phyloP scores from a whole-genome alignment of 2,113 vertebrate species.

The cat (Felis catus) region DNA sequence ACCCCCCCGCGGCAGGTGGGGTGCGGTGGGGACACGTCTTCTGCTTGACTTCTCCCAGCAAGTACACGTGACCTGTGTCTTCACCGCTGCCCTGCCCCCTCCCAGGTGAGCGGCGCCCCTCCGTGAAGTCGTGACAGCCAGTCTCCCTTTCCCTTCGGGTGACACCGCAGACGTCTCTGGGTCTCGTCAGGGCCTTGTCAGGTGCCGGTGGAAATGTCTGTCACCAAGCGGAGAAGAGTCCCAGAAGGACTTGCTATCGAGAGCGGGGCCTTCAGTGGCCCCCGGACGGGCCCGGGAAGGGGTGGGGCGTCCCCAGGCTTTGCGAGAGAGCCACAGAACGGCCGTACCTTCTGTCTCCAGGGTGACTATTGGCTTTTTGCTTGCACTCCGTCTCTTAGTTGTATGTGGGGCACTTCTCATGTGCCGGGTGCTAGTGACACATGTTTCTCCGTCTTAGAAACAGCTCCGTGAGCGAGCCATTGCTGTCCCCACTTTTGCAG shows the following conservation, averaged over 20 bases:
- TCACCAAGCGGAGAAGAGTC: background rate
- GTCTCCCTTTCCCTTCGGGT: background rate
- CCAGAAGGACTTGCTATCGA: background rate
- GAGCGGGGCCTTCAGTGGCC: background rate
- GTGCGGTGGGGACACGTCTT: no score
- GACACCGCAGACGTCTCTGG: background rate
- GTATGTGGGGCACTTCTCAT: background rate
- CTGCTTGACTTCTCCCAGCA: background rate
- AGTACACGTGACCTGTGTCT: background rate
- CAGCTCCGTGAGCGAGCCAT: background rate
- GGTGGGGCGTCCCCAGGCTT: background rate
- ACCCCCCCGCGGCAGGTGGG: fast-evolving
- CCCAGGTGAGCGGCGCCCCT: background rate
- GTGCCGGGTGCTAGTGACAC: conserved; percentile 36
- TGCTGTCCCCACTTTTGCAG: background rate
- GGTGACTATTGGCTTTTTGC: background rate
- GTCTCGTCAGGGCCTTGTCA: background rate
- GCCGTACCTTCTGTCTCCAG: conserved; percentile 34
- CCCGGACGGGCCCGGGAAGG: background rate
- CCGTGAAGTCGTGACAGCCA: background rate
- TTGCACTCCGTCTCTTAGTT: background rate
- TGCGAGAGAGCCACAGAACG: background rate
- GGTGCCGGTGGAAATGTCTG: background rate
- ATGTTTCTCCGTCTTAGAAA: background rate
- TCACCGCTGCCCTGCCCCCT: background rate